A percentile compares a stretch with the other conserved stretches of the same genome.
These are phyloP conservation scores for Xestobium rufovillosum DNA, from an alignment of 2,888 invertebrate species.

Conservation along the genomic window DNA sequence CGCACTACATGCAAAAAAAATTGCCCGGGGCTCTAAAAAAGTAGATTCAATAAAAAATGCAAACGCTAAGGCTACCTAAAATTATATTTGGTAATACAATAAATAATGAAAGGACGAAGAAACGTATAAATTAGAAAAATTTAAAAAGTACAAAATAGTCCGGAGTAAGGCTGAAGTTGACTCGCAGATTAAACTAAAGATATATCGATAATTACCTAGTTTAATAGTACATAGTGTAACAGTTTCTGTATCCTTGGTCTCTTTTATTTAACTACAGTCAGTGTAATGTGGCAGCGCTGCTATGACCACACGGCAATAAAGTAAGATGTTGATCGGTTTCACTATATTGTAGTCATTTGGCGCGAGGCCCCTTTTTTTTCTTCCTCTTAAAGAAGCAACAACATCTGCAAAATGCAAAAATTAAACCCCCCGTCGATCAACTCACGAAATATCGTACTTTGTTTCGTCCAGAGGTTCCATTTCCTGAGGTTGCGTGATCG, in stretches of 20 bases:
- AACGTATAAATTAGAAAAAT: slow-evolving; percentile 22
- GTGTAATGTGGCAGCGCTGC: slow-evolving; percentile 40
- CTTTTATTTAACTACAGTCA: slow-evolving; percentile 31
- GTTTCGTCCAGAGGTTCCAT: slow-evolving; percentile 96
- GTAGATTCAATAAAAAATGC: no score
- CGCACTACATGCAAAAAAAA: no score
- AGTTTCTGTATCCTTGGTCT: slow-evolving; percentile 39
- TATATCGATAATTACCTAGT: background rate
- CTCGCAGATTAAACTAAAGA: background rate
- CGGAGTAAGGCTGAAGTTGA: no score
- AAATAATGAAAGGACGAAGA: slow-evolving; percentile 29
- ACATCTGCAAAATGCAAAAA: slow-evolving; percentile 66
- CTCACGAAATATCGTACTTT: no score
- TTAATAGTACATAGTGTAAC: slow-evolving; percentile 35
- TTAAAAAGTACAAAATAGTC: slow-evolving; percentile 1
- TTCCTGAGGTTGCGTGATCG: slow-evolving; percentile 87
- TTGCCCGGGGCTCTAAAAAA: no score
- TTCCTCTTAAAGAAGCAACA: slow-evolving; percentile 99
- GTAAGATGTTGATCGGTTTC: slow-evolving; percentile 44
- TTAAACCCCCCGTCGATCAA: slow-evolving; percentile 15
- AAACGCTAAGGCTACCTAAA: slow-evolving; percentile 21
- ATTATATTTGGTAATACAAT: slow-evolving; percentile 37
- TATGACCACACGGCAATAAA: slow-evolving; percentile 42
- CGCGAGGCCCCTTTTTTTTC: slow-evolving; percentile 78
- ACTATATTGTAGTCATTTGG: slow-evolving; percentile 45